These are phyloP conservation scores for Arion vulgaris DNA, from an alignment of 1,140 invertebrate genomes.

Conservation along the genomic window DNA sequence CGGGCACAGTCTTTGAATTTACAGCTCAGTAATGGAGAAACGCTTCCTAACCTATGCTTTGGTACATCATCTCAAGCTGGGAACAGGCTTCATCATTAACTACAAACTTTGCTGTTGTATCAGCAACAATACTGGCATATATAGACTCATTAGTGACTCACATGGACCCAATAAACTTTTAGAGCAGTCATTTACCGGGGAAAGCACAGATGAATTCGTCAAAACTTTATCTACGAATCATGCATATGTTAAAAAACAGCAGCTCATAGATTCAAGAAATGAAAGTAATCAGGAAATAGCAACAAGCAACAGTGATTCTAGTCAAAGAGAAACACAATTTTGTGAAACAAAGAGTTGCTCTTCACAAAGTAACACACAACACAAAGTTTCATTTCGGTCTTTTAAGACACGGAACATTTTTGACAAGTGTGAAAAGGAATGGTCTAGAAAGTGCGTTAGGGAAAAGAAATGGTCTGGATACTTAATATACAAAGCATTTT, in stretches of 20 bases:
- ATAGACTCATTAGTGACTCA: background rate
- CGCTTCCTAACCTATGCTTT: background rate
- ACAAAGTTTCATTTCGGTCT: too few relatives aligned
- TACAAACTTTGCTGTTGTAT: background rate
- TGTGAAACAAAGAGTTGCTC: too few relatives aligned
- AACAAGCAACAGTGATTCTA: background rate
- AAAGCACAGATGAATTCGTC: background rate
- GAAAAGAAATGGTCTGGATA: too few relatives aligned
- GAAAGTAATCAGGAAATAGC: background rate
- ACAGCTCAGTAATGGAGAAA: background rate
- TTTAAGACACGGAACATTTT: too few relatives aligned
- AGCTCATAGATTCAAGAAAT: background rate
- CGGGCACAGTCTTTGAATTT: too few relatives aligned
- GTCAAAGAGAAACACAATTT: too few relatives aligned
- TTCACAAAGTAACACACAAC: too few relatives aligned
- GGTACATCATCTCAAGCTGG: background rate
- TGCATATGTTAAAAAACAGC: background rate
- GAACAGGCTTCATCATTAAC: background rate
- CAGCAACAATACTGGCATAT: background rate
- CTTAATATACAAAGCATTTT: background rate
- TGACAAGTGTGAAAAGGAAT: too few relatives aligned
- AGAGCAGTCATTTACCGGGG: background rate
- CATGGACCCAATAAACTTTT: background rate
- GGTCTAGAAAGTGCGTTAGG: too few relatives aligned
- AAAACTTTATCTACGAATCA: background rate